Evolutionary conservation across 2,113 vertebrate species (phyloP), one percentile per base, ranked within the genome.

Genomic region (Chamaetylas fuelleborni): DNA sequence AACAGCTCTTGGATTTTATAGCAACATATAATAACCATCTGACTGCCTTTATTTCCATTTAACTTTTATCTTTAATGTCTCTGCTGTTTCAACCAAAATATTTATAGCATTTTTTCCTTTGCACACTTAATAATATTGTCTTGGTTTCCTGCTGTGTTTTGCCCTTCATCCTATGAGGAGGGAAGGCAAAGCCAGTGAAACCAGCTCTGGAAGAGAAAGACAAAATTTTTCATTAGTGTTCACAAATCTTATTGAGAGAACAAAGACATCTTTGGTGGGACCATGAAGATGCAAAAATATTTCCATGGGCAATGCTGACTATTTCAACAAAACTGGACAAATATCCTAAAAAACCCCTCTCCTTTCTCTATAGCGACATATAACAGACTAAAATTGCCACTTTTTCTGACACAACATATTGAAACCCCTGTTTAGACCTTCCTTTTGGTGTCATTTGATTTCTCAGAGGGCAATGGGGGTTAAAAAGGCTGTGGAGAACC

Each of bases 11-110:
- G 97, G 95, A 96, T 98, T 97, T 97, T 98, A 98, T 97, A 97
- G 97, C 97, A 97, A 95, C 97, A 96, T 97, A 95, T 97, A 98
- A 98, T 97, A 98, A 98, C 96, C 97, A 97, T 97, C 96, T 98
- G 97, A 98, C 97, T 98, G 97, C 96, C 96, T 98, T 97, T 98
- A 97, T 97, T 98, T 96, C 97, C 97, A 97, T 97, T 97, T 97
- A 97, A 97, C 97, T 98, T 98, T 97, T 97, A 97, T 97, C 96
- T 98, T 92, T 93, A 98, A 97, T 92, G 87, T 97, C 97, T 97
- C 93, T 92, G 93, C 97, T 96, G 93, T 97, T 98, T 97, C 97
- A 97, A 98, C 93, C 89, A 96, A 97, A 98, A 97, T 98, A 98
- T 98, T 97, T 97, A 98, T 97, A 96, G 92, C 94, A 80, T 95